Conservation (phyloP, 1,140 invertebrate species). For the Polypedilum pembai region DNA sequence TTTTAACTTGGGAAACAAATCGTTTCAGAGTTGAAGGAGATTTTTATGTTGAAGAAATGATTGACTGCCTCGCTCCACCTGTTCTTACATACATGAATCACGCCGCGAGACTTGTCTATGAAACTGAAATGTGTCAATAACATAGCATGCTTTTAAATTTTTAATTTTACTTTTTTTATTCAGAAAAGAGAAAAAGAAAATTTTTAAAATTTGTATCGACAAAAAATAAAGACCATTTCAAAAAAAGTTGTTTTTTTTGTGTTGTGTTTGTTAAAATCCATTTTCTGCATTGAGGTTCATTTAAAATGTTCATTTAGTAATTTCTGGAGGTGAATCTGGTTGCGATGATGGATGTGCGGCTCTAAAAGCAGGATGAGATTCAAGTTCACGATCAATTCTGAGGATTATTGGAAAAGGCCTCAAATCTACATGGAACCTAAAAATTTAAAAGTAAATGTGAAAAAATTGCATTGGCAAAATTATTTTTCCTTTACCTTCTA, state of each 20-base stretch:
- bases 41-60: not conserved
- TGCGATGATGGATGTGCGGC: constrained; percentile 80
- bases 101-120: not conserved
- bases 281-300: not conserved
- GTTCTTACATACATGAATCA: not conserved
- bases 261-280: too few relatives aligned
- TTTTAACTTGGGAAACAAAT: not conserved
- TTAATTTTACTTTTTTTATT: not conserved
- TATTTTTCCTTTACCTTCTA: constrained; percentile 51
- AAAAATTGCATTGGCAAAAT: constrained; percentile 24
- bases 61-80: not conserved
- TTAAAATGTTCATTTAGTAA: constrained; percentile 53
- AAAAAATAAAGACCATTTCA: not conserved
- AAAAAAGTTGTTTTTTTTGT: not conserved
- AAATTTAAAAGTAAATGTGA: constrained; percentile 32
- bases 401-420: constrained; percentile 81
- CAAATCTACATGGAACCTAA: constrained; percentile 84
- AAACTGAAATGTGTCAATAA: not conserved
- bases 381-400: constrained; percentile 75
- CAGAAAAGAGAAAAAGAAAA: not conserved
- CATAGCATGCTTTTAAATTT: not conserved
- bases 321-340: constrained; percentile 84
- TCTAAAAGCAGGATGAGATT: constrained; percentile 80
- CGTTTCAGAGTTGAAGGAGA: not conserved
- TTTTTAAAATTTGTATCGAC: not conserved